A percentile compares a stretch with the other conserved stretches of the same genome.
These are phyloP conservation scores for Aratinga solstitialis DNA, from an alignment of 2,797 vertebrate genomes.

Conservation along the genomic window DNA sequence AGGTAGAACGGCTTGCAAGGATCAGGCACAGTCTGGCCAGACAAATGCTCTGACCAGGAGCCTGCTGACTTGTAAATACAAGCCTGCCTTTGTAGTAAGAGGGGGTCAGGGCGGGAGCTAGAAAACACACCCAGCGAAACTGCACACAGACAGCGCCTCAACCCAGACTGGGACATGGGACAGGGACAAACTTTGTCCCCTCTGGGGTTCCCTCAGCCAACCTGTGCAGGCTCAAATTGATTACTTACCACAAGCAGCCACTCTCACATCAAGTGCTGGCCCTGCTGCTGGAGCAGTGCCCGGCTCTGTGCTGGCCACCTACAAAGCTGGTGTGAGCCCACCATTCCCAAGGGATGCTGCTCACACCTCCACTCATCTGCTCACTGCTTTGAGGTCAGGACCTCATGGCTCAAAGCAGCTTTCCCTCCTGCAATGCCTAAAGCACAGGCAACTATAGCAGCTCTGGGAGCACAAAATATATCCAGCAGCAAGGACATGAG, in stretches of 20 bases:
- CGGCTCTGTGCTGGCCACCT: accelerated
- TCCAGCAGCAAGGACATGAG: neutral
- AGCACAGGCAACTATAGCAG: neutral
- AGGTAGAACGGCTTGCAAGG: neutral
- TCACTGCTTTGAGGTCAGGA: neutral
- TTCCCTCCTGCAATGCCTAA: neutral
- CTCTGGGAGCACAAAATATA: neutral
- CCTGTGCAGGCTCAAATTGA: neutral
- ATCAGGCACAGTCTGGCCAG: neutral
- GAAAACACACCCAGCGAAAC: neutral
- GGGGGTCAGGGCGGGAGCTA: accelerated
- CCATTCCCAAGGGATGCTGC: neutral
- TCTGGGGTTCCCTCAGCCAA: neutral
- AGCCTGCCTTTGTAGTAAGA: neutral
- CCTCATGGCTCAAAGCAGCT: neutral
- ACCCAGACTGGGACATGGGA: neutral
- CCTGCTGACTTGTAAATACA: neutral
- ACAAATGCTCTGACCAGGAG: neutral
- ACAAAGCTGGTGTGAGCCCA: neutral
- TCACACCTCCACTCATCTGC: neutral
- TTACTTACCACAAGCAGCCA: neutral
- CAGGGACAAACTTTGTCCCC: neutral
- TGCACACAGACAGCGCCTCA: neutral
- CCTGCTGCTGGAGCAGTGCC: neutral
- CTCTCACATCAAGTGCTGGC: neutral